phyloP scores from a whole-genome alignment of 2,113 vertebrate species.

The Callorhinus ursinus region DNA sequence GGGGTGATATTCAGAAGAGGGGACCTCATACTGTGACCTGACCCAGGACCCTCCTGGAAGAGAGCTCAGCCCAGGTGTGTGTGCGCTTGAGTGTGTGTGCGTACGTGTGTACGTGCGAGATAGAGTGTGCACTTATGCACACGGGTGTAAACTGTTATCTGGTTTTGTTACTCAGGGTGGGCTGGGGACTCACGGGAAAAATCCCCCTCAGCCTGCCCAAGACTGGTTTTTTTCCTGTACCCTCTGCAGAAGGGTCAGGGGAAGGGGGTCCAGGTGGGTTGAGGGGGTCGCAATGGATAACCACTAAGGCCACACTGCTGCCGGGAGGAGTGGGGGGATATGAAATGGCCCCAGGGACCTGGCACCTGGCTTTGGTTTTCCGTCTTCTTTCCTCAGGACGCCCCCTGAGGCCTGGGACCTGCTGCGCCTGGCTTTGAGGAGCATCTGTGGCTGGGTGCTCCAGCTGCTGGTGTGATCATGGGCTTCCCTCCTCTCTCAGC shows the following conservation, averaged over 20 bases:
- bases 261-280: constrained; percentile 65
- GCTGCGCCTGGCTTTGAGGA: constrained; percentile 85
- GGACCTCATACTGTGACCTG: constrained; percentile 80
- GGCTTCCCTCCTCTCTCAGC: constrained; percentile 88
- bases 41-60: constrained; percentile 65
- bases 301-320: constrained; percentile 77
- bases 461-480: constrained; percentile 83
- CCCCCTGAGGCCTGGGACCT: constrained; percentile 86
- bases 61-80: constrained; percentile 61
- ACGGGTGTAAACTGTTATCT: constrained; percentile 71
- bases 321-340: constrained; percentile 17
- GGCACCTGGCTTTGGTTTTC: constrained; percentile 80
- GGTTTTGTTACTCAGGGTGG: constrained; percentile 76
- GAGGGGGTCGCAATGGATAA: constrained; percentile 74
- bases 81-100: not conserved
- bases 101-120: not conserved
- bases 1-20: constrained; percentile 56
- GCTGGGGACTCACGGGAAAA: constrained; percentile 67
- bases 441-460: constrained; percentile 81
- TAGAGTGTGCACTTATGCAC: not conserved
- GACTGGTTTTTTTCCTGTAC: constrained; percentile 66
- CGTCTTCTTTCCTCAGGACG: constrained; percentile 80
- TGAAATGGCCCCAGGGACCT: constrained; percentile 66
- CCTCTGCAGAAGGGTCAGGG: constrained; percentile 60
- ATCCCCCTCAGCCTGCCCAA: constrained; percentile 54